phyloP scores from a whole-genome alignment of 2,888 invertebrate species.

The Cantharis rustica region DNA sequence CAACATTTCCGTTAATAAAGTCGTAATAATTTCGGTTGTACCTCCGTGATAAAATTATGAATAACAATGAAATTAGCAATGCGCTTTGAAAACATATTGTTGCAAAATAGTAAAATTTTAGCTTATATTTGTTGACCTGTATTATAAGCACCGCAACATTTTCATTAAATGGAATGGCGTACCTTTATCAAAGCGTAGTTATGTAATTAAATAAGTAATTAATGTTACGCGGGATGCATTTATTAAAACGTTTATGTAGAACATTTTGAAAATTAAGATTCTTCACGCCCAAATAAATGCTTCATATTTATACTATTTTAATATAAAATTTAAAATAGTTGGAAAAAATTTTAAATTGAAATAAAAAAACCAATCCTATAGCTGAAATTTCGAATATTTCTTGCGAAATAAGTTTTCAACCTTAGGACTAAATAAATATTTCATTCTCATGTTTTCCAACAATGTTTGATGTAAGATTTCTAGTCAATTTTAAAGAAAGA shows the following conservation, averaged over 20 bases:
- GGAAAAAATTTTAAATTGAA: neutral
- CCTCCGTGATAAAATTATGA: neutral
- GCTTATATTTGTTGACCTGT: neutral
- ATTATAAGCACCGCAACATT: conserved; percentile 1
- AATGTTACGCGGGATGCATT: neutral
- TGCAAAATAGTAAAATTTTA: neutral
- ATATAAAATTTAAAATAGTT: neutral
- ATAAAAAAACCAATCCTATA: neutral
- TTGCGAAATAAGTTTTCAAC: neutral
- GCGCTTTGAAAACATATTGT: neutral
- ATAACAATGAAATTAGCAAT: neutral
- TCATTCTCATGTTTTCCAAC: neutral
- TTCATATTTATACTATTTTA: neutral
- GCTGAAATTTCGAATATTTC: neutral
- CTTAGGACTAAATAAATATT: neutral
- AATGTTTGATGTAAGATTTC: neutral
- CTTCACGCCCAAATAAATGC: neutral
- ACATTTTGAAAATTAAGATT: neutral
- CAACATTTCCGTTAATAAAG: neutral
- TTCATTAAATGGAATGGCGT: neutral
- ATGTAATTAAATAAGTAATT: conserved; percentile 2
- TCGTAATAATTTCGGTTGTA: neutral
- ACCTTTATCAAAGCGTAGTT: neutral
- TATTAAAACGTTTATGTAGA: neutral
- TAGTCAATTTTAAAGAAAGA: neutral